Conservation (phyloP, 2,888 invertebrate species). For the Choristoneura rosaceana region DNA sequence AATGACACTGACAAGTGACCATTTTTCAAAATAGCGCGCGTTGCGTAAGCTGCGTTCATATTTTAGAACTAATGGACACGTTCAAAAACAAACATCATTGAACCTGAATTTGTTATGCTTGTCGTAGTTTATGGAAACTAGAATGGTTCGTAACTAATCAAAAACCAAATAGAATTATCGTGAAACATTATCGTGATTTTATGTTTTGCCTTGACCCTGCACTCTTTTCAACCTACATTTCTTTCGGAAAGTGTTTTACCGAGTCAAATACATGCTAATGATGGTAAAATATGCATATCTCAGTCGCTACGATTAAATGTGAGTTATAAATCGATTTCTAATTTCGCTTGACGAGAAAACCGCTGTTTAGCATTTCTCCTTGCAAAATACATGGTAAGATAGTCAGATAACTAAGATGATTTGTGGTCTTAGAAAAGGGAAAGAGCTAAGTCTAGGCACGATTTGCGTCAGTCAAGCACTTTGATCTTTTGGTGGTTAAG, state of each 20-base stretch:
- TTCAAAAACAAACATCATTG: conserved; percentile 25
- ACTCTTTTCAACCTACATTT: conserved; percentile 25
- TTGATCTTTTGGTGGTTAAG: conserved; percentile 28
- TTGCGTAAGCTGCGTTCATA: conserved; percentile 38
- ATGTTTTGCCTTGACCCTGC: conserved; percentile 31
- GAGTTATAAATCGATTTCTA: conserved; percentile 41
- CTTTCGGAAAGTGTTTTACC: conserved; percentile 27
- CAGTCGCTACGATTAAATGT: conserved; percentile 15
- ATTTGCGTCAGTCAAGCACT: conserved; percentile 20
- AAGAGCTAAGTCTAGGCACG: conserved; percentile 33
- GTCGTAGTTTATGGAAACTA: conserved; percentile 9
- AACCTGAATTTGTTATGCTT: conserved; percentile 1
- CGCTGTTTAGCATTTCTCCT: conserved; percentile 37
- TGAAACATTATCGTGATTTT: conserved; percentile 19
- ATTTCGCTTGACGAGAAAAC: conserved; percentile 36
- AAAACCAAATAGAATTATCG: conserved; percentile 4
- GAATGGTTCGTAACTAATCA: conserved; percentile 1
- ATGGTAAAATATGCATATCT: conserved; percentile 35
- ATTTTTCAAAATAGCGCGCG: conserved; percentile 30
- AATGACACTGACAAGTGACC: conserved; percentile 39
- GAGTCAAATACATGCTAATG: conserved; percentile 18
- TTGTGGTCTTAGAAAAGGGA: conserved; percentile 40
- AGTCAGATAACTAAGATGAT: conserved; percentile 27
- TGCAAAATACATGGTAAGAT: conserved; percentile 37
- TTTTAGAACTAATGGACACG: conserved; percentile 10